These are phyloP conservation scores for Eulithis testata DNA, from an alignment of 2,888 invertebrate genomes.

Conservation along the genomic window DNA sequence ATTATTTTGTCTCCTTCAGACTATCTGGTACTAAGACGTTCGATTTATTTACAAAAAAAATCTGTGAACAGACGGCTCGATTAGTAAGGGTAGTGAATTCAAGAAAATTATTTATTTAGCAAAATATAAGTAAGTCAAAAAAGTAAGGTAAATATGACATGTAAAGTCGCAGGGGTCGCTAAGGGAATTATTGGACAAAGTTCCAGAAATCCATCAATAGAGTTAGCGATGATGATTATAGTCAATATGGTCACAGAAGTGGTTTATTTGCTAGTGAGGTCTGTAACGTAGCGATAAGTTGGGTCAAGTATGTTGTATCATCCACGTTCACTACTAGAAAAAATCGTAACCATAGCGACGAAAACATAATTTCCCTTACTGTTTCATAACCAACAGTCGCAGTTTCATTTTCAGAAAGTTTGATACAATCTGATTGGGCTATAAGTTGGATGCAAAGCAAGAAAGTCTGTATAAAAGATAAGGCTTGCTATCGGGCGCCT, in stretches of 20 bases:
- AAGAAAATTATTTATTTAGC: too few relatives aligned
- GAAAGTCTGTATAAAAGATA: slow-evolving; percentile 18
- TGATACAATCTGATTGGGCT: neutral
- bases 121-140: too few relatives aligned
- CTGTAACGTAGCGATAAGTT: too few relatives aligned
- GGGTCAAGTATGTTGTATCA: neutral
- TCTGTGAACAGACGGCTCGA: slow-evolving; percentile 3
- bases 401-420: neutral
- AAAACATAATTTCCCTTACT: too few relatives aligned
- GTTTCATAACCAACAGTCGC: neutral
- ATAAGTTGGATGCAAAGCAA: slow-evolving; percentile 14
- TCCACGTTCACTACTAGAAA: too few relatives aligned
- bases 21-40: slow-evolving; percentile 72
- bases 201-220: too few relatives aligned
- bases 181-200: too few relatives aligned
- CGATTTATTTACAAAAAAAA: slow-evolving; percentile 60
- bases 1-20: slow-evolving; percentile 76
- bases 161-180: too few relatives aligned
- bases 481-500: slow-evolving; percentile 32
- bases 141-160: too few relatives aligned
- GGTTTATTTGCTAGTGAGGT: neutral
- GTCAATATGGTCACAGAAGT: too few relatives aligned
- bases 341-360: too few relatives aligned
- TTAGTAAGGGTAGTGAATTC: neutral
- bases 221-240: too few relatives aligned